Evolutionary conservation across 2,113 vertebrate species (phyloP).

Genomic region (Helogale parvula): DNA sequence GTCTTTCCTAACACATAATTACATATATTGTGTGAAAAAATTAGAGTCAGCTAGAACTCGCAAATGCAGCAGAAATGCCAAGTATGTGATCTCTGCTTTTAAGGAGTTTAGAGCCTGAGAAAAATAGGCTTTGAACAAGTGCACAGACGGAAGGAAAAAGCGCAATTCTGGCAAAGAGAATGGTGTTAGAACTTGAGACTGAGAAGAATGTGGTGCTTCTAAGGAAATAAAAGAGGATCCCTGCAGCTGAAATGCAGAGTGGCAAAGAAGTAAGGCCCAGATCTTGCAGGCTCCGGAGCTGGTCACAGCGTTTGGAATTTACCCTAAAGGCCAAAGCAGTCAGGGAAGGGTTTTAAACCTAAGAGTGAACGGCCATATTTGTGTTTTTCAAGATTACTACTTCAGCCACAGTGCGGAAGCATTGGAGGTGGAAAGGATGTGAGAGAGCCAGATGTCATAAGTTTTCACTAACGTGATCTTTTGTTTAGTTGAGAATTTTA

Average conservation of each 20-base stretch:
- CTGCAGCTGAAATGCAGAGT: background rate
- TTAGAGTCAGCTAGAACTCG: background rate
- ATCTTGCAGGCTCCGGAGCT: background rate
- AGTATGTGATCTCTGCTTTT: background rate
- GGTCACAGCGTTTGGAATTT: background rate
- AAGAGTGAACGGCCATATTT: background rate
- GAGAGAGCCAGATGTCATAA: background rate
- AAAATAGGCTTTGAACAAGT: background rate
- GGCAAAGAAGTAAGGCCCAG: background rate
- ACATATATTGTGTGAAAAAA: background rate
- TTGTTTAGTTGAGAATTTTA: background rate
- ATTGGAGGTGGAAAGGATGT: fast-evolving
- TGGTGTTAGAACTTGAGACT: background rate
- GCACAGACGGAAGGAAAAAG: background rate
- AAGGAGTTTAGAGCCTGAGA: constrained; percentile 15
- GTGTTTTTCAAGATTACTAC: background rate
- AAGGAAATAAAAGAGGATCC: background rate
- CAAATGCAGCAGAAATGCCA: background rate
- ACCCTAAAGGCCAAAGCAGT: background rate
- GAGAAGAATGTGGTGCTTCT: background rate
- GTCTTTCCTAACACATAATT: background rate
- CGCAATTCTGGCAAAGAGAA: background rate
- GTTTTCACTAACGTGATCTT: background rate
- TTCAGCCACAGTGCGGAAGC: background rate
- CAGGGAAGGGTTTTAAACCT: background rate